Percentiles rank a stretch among this genome's conserved stretches.
phyloP scores from a whole-genome alignment of 2,113 vertebrate species.

The Rhinopithecus roxellana region DNA sequence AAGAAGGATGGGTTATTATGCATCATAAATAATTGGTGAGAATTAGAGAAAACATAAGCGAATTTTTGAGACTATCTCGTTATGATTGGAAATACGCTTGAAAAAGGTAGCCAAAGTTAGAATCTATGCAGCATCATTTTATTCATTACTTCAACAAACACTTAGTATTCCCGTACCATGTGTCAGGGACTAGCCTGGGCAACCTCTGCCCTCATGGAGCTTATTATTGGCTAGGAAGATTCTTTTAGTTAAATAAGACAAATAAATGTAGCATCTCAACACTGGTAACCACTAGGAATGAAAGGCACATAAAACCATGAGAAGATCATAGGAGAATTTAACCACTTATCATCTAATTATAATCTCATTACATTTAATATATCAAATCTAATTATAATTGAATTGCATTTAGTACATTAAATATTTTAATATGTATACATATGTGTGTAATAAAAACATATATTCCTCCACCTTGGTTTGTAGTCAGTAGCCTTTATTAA shows the following conservation, averaged over 20 bases:
- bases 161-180: fast-evolving
- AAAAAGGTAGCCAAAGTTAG: not conserved
- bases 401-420: not conserved
- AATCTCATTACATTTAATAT: not conserved
- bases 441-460: no score
- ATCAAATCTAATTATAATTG: not conserved
- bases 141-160: not conserved
- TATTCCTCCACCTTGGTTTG: not conserved
- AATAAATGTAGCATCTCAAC: not conserved
- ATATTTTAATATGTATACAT: not conserved
- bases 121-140: fast-evolving
- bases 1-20: not conserved
- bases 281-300: not conserved
- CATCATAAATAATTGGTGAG: not conserved
- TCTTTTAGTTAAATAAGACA: not conserved
- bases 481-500: not conserved
- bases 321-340: not conserved
- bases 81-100: not conserved
- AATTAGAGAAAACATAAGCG: not conserved
- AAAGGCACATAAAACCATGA: not conserved
- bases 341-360: not conserved
- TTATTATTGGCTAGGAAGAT: fast-evolving
- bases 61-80: not conserved
- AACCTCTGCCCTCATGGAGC: not conserved
- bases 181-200: not conserved